Evolutionary conservation across 2,888 invertebrate genomes (phyloP).

Genomic region (Charanyca ferruginea): DNA sequence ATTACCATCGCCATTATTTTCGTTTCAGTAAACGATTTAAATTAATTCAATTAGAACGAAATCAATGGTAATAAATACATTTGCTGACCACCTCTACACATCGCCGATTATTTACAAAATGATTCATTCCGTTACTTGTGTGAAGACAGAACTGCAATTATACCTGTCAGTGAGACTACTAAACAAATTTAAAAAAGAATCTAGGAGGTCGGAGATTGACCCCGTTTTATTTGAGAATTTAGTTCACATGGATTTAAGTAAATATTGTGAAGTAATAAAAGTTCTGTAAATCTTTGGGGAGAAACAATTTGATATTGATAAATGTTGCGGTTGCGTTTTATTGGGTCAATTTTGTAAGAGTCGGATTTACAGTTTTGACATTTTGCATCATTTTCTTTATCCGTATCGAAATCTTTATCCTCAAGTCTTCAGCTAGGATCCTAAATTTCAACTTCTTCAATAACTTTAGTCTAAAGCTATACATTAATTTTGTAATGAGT

Average conservation of each 20-base stretch:
- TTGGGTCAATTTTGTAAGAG: not conserved
- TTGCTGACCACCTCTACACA: conserved; percentile 24
- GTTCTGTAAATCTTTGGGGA: conserved; percentile 28
- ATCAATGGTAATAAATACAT: conserved; percentile 25
- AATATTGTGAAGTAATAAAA: conserved; percentile 48
- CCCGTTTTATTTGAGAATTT: conserved; percentile 44
- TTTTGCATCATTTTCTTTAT: conserved; percentile 6
- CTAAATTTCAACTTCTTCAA: not conserved
- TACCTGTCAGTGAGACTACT: conserved; percentile 37
- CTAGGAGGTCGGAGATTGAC: conserved; percentile 37
- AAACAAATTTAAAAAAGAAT: conserved; percentile 35
- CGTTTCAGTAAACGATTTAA: conserved; percentile 14
- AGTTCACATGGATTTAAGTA: conserved; percentile 42
- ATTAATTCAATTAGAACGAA: conserved; percentile 23
- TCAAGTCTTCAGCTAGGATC: not conserved
- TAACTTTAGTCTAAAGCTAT: too few species aligned
- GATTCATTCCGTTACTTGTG: conserved; percentile 20
- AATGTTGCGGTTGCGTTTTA: conserved; percentile 12
- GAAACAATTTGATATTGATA: conserved; percentile 24
- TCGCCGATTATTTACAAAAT: conserved; percentile 42
- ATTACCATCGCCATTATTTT: conserved; percentile 11
- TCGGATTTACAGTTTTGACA: not conserved
- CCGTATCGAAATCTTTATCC: not conserved
- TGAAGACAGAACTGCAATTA: conserved; percentile 45
- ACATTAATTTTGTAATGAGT: conserved; percentile 16